A percentile compares a stretch with the other conserved stretches of the same genome.
phyloP scores from a whole-genome alignment of 92 coral and sea anemone species.

The Galaxea fascicularis region DNA sequence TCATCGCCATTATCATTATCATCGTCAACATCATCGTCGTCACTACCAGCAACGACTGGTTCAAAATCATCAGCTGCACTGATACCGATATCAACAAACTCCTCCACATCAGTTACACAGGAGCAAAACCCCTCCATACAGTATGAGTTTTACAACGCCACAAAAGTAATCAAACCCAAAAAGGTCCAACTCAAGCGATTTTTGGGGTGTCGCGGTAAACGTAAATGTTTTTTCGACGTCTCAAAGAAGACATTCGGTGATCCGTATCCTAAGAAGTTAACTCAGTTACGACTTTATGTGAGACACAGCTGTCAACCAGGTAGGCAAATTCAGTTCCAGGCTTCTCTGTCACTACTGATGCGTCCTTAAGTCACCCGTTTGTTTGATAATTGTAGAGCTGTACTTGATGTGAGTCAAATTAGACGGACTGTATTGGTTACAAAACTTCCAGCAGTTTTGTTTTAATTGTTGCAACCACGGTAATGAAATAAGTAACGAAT shows the following conservation, averaged over 20 bases:
- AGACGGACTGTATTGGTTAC: no score
- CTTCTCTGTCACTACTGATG: background rate
- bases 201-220: constrained; percentile 30
- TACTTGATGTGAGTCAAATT: no score
- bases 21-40: background rate
- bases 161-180: background rate
- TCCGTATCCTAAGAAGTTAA: constrained; percentile 51
- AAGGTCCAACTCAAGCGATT: background rate
- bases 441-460: no score
- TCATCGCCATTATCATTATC: background rate
- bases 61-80: background rate
- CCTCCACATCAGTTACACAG: background rate
- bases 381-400: background rate
- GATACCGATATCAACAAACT: background rate
- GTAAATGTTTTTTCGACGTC: constrained; percentile 21
- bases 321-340: constrained; percentile 8
- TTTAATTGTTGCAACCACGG: no score
- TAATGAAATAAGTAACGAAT: no score
- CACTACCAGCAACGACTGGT: background rate
- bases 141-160: constrained; percentile 13
- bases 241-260: constrained; percentile 43
- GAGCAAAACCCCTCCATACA: background rate
- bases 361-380: background rate
- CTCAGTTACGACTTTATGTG: constrained; percentile 44
- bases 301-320: constrained; percentile 69